Conservation (phyloP, 2,797 vertebrate species). For the Premnoplex brunnescens region DNA sequence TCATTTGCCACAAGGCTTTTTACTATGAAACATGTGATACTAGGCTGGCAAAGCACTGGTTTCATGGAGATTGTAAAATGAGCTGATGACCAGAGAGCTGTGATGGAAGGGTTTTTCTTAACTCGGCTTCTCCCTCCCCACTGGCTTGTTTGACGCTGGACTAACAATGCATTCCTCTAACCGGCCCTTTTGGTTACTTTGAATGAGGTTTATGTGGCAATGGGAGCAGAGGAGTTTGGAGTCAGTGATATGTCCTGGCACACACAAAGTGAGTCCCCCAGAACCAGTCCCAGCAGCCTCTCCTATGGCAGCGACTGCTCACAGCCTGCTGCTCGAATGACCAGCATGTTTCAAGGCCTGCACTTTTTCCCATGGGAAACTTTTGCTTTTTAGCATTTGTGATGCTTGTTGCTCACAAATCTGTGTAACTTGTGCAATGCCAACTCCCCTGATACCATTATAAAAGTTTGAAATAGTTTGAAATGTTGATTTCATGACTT, state of each 20-base stretch:
- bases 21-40: not conserved
- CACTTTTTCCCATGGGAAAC: not conserved
- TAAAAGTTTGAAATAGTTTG: not conserved
- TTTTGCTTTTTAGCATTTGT: not conserved
- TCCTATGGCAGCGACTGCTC: not conserved
- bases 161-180: constrained; percentile 61
- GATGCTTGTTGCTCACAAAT: not conserved
- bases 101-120: constrained; percentile 39
- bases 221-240: constrained; percentile 77
- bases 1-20: constrained; percentile 2
- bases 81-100: not conserved
- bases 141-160: constrained; percentile 30
- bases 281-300: not conserved
- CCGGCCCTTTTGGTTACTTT: constrained; percentile 83
- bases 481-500: not conserved
- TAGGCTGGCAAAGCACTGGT: constrained; percentile 47
- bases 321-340: not conserved
- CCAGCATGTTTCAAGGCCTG: not conserved
- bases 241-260: constrained; percentile 75
- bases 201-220: constrained; percentile 91
- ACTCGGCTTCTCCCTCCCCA: constrained; percentile 34
- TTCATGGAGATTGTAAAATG: not conserved
- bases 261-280: not conserved
- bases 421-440: not conserved
- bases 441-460: not conserved